These are phyloP conservation scores for Gandaritis pyraliata DNA, from an alignment of 2,888 invertebrate genomes.

Conservation along the genomic window DNA sequence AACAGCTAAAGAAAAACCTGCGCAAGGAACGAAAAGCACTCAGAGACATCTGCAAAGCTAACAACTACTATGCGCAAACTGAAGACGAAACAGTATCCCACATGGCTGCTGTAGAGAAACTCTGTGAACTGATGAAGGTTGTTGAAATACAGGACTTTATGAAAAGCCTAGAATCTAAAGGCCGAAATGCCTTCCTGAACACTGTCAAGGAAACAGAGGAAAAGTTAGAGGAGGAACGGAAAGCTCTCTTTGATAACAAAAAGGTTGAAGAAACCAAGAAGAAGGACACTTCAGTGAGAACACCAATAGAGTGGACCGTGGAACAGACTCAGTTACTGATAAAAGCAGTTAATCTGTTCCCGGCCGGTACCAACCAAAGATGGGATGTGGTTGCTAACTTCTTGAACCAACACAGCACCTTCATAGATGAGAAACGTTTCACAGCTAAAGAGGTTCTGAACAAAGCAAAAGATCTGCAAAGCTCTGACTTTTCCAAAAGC, in stretches of 20 bases:
- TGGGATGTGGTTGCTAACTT: conserved; percentile 98
- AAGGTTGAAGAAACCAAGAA: conserved; percentile 77
- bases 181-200: conserved; percentile 86
- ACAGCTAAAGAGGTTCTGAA: conserved; percentile 96
- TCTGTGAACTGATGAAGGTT: conserved; percentile 92
- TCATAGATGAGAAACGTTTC: conserved; percentile 84
- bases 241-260: conserved; percentile 82
- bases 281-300: conserved; percentile 72
- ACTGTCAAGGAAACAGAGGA: conserved; percentile 89
- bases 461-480: conserved; percentile 97
- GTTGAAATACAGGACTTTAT: conserved; percentile 91
- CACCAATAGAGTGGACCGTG: conserved; percentile 90
- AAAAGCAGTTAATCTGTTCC: conserved; percentile 98
- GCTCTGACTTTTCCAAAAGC: conserved; percentile 93
- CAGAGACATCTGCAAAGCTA: conserved; percentile 91
- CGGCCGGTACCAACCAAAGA: conserved; percentile 96
- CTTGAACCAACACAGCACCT: conserved; percentile 93
- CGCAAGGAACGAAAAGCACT: conserved; percentile 94
- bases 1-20: conserved; percentile 92
- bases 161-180: conserved; percentile 86
- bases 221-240: conserved; percentile 91
- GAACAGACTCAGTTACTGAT: conserved; percentile 95
- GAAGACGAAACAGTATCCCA: conserved; percentile 90
- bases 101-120: conserved; percentile 96
- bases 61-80: conserved; percentile 90